A percentile compares a stretch with the other conserved stretches of the same genome.
Evolutionary conservation across 1,140 invertebrate genomes (phyloP).

Genomic region (Homalodisca vitripennis): DNA sequence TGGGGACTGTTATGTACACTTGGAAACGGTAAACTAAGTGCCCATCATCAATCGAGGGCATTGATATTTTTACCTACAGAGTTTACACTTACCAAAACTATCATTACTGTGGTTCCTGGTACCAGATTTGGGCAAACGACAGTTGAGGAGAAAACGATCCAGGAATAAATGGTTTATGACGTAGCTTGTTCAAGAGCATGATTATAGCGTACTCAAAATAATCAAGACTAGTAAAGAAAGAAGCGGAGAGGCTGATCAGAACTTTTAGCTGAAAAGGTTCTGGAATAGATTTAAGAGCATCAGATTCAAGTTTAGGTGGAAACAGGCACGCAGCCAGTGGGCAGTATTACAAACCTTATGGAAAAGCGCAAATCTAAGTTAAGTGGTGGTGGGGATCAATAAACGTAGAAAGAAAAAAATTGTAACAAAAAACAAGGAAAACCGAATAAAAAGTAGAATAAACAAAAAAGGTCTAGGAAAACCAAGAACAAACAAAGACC

Average conservation of each 20-base stretch:
- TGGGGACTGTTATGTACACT: not conserved
- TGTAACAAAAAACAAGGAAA: constrained; percentile 31
- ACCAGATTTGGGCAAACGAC: constrained; percentile 50
- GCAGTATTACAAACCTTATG: constrained; percentile 44
- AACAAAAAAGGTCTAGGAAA: not conserved
- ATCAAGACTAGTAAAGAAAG: constrained; percentile 44
- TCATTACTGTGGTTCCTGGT: constrained; percentile 51
- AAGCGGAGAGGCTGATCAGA: constrained; percentile 48
- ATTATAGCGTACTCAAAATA: constrained; percentile 49
- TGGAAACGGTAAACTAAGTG: not conserved
- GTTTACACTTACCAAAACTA: constrained; percentile 51
- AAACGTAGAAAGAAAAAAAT: constrained; percentile 41
- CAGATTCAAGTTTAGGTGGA: constrained; percentile 45
- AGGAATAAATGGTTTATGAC: constrained; percentile 50
- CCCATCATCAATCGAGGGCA: constrained; percentile 35
- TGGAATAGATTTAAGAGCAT: constrained; percentile 46
- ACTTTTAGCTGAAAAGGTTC: constrained; percentile 46
- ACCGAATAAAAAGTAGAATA: not conserved
- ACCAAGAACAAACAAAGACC: not conserved
- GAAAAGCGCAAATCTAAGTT: constrained; percentile 44
- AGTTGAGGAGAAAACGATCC: constrained; percentile 47
- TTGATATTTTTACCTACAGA: constrained; percentile 50
- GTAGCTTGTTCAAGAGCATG: constrained; percentile 49
- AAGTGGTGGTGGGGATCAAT: constrained; percentile 45
- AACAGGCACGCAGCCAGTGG: constrained; percentile 44